Conservation (phyloP, 2,113 vertebrate genomes). For the Plecturocebus donacophilus region DNA sequence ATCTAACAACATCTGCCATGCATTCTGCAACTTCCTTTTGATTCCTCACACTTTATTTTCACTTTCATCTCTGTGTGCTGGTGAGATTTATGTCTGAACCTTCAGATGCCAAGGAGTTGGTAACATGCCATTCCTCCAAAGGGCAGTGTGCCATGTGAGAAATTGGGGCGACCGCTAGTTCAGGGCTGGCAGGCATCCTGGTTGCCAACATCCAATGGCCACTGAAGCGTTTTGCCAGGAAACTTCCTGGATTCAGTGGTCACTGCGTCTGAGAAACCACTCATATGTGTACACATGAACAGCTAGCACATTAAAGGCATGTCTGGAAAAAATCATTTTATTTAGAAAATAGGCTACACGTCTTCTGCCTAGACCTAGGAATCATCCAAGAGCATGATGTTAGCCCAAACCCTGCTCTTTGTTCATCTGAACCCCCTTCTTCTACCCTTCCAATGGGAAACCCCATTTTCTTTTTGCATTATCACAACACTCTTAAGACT, state of each 20-base stretch:
- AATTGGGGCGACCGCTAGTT: slow-evolving; percentile 33
- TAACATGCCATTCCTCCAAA: slow-evolving; percentile 75
- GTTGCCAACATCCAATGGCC: slow-evolving; percentile 53
- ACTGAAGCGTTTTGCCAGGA: slow-evolving; percentile 43
- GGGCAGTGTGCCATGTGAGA: slow-evolving; percentile 35
- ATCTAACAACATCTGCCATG: slow-evolving; percentile 85
- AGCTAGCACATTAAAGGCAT: background rate
- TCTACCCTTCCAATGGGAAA: background rate
- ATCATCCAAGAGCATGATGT: background rate
- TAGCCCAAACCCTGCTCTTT: background rate
- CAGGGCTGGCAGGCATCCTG: slow-evolving; percentile 40
- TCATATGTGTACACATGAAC: background rate
- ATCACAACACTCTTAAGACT: background rate
- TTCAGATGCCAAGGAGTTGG: slow-evolving; percentile 76
- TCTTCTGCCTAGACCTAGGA: background rate
- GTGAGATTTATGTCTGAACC: slow-evolving; percentile 79
- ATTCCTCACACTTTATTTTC: slow-evolving; percentile 85
- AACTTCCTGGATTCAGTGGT: slow-evolving; percentile 54
- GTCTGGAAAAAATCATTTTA: background rate
- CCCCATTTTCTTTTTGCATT: background rate
- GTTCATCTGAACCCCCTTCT: background rate
- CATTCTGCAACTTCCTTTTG: slow-evolving; percentile 85
- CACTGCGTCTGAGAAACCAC: slow-evolving; percentile 56
- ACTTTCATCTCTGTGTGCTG: slow-evolving; percentile 80
- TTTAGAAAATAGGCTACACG: background rate